Percentiles rank a stretch among this genome's conserved stretches.
Conservation (phyloP, 2,113 vertebrate species). For the Sterrhoptilus dennistouni region DNA sequence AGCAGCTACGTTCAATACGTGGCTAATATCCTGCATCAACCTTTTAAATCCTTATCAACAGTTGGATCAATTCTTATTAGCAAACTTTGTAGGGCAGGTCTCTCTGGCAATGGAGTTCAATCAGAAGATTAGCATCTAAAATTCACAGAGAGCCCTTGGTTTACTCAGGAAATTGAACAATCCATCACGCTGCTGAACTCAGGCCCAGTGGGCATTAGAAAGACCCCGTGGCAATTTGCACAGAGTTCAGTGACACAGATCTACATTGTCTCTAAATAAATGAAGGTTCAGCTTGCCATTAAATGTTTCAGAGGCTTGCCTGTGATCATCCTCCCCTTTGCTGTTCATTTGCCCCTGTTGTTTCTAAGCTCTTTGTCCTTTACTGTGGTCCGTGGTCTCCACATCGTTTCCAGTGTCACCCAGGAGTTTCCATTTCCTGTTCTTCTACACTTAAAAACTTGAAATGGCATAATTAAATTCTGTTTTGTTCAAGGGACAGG, state of each 20-base stretch:
- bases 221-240: neutral
- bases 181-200: neutral
- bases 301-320: neutral
- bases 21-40: neutral
- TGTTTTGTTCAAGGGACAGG: neutral
- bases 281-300: neutral
- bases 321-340: neutral
- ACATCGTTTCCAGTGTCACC: fast-evolving
- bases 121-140: constrained; percentile 27
- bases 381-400: neutral
- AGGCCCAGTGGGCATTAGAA: neutral
- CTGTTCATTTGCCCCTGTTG: neutral
- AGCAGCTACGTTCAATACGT: neutral
- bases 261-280: neutral
- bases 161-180: constrained; percentile 20
- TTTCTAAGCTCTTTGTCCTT: neutral
- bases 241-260: neutral
- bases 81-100: neutral
- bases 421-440: neutral
- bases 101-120: neutral
- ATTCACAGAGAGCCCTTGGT: neutral
- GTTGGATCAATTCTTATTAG: constrained; percentile 7
- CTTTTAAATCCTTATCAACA: constrained; percentile 1
- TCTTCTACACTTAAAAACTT: neutral
- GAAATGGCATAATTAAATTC: neutral